phyloP scores from a whole-genome alignment of 2,888 invertebrate species.

The Andrena fulva region DNA sequence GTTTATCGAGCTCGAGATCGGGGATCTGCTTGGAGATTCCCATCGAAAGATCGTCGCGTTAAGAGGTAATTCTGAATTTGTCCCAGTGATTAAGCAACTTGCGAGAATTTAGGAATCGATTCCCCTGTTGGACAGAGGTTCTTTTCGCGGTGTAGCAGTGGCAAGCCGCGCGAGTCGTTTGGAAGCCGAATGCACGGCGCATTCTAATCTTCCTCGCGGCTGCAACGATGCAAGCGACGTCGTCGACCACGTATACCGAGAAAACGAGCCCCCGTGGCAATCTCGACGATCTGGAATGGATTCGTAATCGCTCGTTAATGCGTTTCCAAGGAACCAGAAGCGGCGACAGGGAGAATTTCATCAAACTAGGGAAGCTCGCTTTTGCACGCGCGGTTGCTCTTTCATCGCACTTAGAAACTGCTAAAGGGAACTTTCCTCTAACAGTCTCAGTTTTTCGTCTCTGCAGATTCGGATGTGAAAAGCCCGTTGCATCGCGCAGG shows the following conservation, averaged over 20 bases:
- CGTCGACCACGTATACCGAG: conserved; percentile 28
- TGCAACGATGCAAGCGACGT: conserved; percentile 40
- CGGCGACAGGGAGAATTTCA: background rate
- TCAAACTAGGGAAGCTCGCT: background rate
- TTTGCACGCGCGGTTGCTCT: no score
- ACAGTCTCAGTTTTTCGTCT: background rate
- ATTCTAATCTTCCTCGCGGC: conserved; percentile 57
- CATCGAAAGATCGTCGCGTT: background rate
- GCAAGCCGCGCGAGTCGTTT: conserved; percentile 31
- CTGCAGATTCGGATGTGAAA: background rate
- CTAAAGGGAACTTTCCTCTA: background rate
- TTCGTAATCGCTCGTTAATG: conserved; percentile 54
- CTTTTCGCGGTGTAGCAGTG: background rate
- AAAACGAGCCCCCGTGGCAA: conserved; percentile 45
- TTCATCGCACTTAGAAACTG: background rate
- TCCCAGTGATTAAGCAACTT: background rate
- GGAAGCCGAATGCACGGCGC: conserved; percentile 41
- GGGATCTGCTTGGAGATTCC: background rate
- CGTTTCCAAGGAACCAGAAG: conserved; percentile 31
- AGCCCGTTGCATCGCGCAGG: conserved; percentile 2
- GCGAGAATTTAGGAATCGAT: conserved; percentile 20
- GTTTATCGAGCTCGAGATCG: no score
- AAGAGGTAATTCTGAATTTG: no score
- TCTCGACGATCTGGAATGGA: conserved; percentile 51
- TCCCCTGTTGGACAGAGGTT: background rate